Percentiles rank a stretch among this genome's conserved stretches.
Evolutionary conservation across 2,888 invertebrate genomes (phyloP).

Genomic region (Hirtodrosophila alboralis): DNA sequence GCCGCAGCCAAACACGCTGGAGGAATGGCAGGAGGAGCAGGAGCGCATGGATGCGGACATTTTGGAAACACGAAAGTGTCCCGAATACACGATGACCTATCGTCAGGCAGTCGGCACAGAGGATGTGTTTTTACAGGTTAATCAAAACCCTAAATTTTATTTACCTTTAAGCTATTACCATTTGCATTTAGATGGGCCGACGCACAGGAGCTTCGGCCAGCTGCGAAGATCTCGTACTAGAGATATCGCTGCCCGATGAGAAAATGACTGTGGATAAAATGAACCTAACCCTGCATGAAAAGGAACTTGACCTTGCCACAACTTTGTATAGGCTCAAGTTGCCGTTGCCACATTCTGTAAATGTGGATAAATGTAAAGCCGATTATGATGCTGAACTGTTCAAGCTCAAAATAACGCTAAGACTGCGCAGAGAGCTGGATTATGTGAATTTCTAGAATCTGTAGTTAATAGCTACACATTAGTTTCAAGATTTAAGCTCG

Average conservation of each 20-base stretch:
- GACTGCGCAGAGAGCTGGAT: slow-evolving; percentile 92
- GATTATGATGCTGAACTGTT: slow-evolving; percentile 89
- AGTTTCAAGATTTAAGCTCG: too few relatives aligned
- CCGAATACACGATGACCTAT: slow-evolving; percentile 92
- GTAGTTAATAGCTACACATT: too few relatives aligned
- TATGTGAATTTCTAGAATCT: slow-evolving; percentile 93
- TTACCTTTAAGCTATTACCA: background rate
- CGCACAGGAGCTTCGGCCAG: slow-evolving; percentile 91
- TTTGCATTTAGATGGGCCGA: slow-evolving; percentile 88
- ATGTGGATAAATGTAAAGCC: slow-evolving; percentile 92
- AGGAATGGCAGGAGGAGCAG: slow-evolving; percentile 84
- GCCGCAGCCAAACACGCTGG: slow-evolving; percentile 61
- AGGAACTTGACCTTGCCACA: slow-evolving; percentile 87
- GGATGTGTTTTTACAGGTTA: slow-evolving; percentile 93
- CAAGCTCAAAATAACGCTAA: slow-evolving; percentile 89
- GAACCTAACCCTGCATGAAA: slow-evolving; percentile 88
- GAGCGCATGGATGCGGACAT: slow-evolving; percentile 86
- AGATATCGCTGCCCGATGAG: slow-evolving; percentile 91
- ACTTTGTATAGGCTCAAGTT: slow-evolving; percentile 89
- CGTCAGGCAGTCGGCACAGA: slow-evolving; percentile 93
- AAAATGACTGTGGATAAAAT: slow-evolving; percentile 87
- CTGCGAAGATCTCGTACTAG: slow-evolving; percentile 94
- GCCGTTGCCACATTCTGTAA: slow-evolving; percentile 91
- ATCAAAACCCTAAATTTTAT: background rate
- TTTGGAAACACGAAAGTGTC: slow-evolving; percentile 87